Evolutionary conservation across 1,140 invertebrate genomes (phyloP), one percentile per base, ranked within the genome.

Genomic region (Pogonus chalceus): DNA sequence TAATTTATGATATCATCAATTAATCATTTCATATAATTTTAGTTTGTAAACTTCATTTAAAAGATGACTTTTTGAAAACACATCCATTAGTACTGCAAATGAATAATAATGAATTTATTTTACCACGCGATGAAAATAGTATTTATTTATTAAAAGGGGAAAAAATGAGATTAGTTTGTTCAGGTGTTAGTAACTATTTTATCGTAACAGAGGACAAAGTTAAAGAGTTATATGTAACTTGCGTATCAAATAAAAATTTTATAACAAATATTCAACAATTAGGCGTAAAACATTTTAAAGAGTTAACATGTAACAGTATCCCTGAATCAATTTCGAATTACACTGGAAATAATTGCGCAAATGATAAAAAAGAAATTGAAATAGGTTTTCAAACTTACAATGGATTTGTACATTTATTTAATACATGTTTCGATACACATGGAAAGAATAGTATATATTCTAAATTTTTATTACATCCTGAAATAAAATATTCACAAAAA

Each of bases 331-430:
- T 4, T 4, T 4, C 37, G 3, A 9, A 16, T 10, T 16, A 18
- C 18, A 43, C 37, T 18, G 37, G 37, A 9, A 43, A 43, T 3
- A 43, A 43, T 7, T 43, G 37, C 18, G 3, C 18, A 16, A 31
- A 31, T 31, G 4, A 9, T 3, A 43, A 43, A 18, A 12, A 7
- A 4, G 37, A 43, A 43, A 18, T 63, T 10, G 66, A 66, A 59
- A 65, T 70, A 18, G 70, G 68, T 23, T 72, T 68, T 49, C 18
- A 52, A 3, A 53, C 53, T 18, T 23, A 58, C 20, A 50, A 54
- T 20, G 24, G 52, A 9, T 68, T 69, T 52, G 37, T 65, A 12
- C 56, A 35, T 20, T 50, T 58, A 16, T 65, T 69, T 10, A 22
- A 16, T 10, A 23, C 65, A n/a, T 70, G 66, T 56, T 68, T 62